Evolutionary conservation across 2,113 vertebrate species (phyloP), one percentile per base, ranked within the genome.

Genomic region (Gavialis gangeticus): DNA sequence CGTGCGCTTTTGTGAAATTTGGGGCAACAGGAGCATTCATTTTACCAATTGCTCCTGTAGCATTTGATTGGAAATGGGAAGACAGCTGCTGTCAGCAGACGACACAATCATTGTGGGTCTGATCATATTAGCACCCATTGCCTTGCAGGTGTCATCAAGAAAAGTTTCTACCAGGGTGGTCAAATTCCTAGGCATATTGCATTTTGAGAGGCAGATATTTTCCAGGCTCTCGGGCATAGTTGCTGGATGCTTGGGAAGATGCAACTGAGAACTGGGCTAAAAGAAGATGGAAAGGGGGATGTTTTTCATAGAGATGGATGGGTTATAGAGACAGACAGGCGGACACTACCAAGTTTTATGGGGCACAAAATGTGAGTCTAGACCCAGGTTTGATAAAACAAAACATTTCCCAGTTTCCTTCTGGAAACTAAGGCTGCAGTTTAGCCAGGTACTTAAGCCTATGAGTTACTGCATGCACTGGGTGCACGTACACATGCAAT

Each of bases 221-320:
- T 69, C 30, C 19, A 30, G 30, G 87, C 82, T 85, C 89, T 79
- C 88, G 82, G 30, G 10, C 67, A 69, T 19, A 69, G 30, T 6
- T 12, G 0, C 79, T 93, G 89, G 67, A 34, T 60, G 76, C 80
- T 79, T 84, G 58, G 58, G 91, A 95, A 93, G 94, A 95, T 90
- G 89, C 89, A 34, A 95, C 60, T 69, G 88, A 88, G 90, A 94
- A 11, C 64, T 34, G 80, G 94, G 95, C 96, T 95, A 93, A 69
- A 94, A 46, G 9, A 95, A 94, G 88, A 93, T 80, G 67, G 64
- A 94, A 79, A 34, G 79, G 95, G 88, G 55, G 64, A 84, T 91
- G 89, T 89, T 93, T 94, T 93, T 83, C 89, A 71, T 22, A 13
- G 12, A 14, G n/a, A 19, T n/a, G n/a, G 30, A 22, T 69, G 67